phyloP scores from a whole-genome alignment of 2,797 vertebrate species.

The Mus caroli region DNA sequence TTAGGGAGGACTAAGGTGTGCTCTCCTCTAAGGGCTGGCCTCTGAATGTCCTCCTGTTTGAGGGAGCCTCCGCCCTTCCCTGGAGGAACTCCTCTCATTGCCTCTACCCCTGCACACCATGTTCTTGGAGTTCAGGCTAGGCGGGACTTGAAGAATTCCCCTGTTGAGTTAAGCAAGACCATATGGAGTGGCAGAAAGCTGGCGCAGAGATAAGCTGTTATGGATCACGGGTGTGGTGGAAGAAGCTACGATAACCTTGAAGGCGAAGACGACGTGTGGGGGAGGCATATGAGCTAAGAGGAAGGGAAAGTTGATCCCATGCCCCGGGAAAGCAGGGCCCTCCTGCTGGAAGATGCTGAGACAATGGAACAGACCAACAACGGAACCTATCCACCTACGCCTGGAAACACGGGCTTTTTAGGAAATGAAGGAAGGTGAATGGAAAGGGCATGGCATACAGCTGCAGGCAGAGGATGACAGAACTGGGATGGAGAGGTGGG shows the following conservation, averaged over 20 bases:
- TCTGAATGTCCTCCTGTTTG: background rate
- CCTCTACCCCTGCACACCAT: background rate
- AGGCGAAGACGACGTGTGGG: background rate
- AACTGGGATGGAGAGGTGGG: background rate
- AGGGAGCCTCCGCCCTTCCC: background rate
- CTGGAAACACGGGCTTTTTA: slow-evolving; percentile 49
- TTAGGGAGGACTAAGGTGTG: background rate
- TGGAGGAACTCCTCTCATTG: background rate
- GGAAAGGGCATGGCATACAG: background rate
- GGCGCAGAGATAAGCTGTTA: background rate
- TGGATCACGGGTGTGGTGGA: background rate
- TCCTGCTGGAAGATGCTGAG: slow-evolving; percentile 59
- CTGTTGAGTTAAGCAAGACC: slow-evolving; percentile 46
- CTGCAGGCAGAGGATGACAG: background rate
- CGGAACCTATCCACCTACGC: background rate
- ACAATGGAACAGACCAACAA: slow-evolving; percentile 59
- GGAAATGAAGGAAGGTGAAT: background rate
- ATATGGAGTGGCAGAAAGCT: slow-evolving; percentile 44
- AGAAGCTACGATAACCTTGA: slow-evolving; percentile 60
- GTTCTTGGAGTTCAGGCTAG: background rate
- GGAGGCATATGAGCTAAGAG: background rate
- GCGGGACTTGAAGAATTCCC: slow-evolving; percentile 33
- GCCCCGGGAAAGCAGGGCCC: slow-evolving; percentile 59
- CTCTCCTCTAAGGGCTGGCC: background rate
- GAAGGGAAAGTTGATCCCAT: slow-evolving; percentile 23